phyloP scores from a whole-genome alignment of 2,888 invertebrate genomes.

The Metalampra italica region DNA sequence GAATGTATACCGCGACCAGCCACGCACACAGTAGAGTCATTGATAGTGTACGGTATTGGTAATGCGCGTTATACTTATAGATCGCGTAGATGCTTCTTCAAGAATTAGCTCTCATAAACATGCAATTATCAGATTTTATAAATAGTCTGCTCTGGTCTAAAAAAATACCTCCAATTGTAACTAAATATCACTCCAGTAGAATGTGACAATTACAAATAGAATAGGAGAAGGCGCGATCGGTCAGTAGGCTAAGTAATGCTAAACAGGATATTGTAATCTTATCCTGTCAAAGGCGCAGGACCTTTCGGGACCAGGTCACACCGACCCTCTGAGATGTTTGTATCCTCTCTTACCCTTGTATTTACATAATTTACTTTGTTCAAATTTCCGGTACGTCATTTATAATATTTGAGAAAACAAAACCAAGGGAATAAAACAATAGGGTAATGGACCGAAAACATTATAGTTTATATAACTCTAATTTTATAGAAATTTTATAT shows the following conservation, averaged over 20 bases:
- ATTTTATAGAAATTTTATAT: too few species aligned
- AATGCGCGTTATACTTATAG: too few species aligned
- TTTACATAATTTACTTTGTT: conserved; percentile 3
- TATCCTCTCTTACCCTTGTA: neutral
- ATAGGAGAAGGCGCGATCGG: neutral
- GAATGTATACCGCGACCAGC: too few species aligned
- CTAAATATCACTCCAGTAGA: too few species aligned
- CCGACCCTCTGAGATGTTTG: neutral
- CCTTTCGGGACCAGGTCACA: neutral
- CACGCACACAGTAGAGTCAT: too few species aligned
- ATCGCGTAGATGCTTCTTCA: too few species aligned
- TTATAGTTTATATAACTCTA: neutral
- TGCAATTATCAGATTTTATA: too few species aligned
- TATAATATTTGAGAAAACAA: neutral
- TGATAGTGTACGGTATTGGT: too few species aligned
- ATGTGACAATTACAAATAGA: neutral
- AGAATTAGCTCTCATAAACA: too few species aligned
- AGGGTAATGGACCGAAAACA: neutral
- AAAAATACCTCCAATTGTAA: too few species aligned
- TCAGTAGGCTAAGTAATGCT: neutral
- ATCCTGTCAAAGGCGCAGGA: conserved; percentile 1
- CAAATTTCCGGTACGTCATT: neutral
- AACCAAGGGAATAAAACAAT: neutral
- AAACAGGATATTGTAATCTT: conserved; percentile 1
- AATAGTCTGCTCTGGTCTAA: too few species aligned